These are phyloP conservation scores for Pseudomyrmex cubaensis DNA, from an alignment of 1,140 invertebrate species.

Conservation along the genomic window DNA sequence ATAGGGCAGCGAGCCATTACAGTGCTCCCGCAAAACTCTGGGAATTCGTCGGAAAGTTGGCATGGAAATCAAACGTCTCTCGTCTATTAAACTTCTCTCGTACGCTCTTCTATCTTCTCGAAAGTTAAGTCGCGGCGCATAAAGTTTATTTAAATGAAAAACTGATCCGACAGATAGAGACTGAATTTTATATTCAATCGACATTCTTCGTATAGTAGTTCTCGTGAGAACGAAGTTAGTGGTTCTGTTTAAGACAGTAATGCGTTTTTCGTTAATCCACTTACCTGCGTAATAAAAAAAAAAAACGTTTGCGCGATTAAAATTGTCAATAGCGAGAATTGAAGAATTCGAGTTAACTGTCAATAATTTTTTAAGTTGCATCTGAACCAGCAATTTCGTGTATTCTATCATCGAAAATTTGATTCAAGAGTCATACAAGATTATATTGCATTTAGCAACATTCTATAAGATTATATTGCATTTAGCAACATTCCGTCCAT, in stretches of 20 bases:
- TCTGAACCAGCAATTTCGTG: slow-evolving; percentile 5
- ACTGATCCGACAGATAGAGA: background rate
- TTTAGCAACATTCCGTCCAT: slow-evolving; percentile 41
- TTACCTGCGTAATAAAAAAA: background rate
- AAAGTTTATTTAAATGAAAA: background rate
- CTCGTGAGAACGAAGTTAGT: background rate
- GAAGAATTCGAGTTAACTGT: slow-evolving; percentile 2
- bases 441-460: slow-evolving; percentile 43
- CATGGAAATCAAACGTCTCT: background rate
- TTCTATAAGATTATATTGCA: slow-evolving; percentile 38
- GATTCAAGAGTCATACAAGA: slow-evolving; percentile 25
- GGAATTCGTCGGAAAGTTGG: background rate
- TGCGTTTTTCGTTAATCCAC: background rate
- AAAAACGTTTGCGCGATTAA: slow-evolving; percentile 4
- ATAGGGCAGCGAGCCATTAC: background rate
- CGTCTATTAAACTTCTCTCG: background rate
- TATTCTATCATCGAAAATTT: slow-evolving; percentile 19
- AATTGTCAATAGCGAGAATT: slow-evolving; percentile 11
- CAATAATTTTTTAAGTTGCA: slow-evolving; percentile 24
- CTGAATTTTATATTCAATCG: background rate
- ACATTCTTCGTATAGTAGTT: background rate
- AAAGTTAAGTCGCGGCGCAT: background rate
- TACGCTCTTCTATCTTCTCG: background rate
- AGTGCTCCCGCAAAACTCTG: background rate
- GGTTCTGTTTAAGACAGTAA: background rate